Evolutionary conservation across 2,888 invertebrate genomes (phyloP).

Genomic region (Furcula furcula): DNA sequence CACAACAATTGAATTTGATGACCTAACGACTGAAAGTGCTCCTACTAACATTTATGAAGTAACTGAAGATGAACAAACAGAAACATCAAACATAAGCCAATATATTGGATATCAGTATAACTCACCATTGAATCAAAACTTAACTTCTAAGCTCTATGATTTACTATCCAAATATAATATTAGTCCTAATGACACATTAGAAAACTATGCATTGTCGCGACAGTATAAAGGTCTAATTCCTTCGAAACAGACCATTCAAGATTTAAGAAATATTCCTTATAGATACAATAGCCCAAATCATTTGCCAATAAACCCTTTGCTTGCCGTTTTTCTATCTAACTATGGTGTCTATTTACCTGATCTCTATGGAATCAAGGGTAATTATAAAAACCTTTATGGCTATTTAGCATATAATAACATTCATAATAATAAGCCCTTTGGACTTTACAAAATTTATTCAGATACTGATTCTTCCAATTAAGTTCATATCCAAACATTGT

Average conservation of each 20-base stretch:
- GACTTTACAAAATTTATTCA: constrained; percentile 79
- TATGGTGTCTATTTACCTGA: constrained; percentile 82
- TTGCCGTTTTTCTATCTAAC: constrained; percentile 83
- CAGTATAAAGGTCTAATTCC: constrained; percentile 27
- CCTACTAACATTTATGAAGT: constrained; percentile 37
- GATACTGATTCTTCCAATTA: constrained; percentile 48
- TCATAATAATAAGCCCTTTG: constrained; percentile 85
- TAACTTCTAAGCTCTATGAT: constrained; percentile 31
- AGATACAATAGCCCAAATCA: constrained; percentile 80
- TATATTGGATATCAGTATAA: constrained; percentile 25
- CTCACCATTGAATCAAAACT: constrained; percentile 22
- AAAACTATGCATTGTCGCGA: constrained; percentile 57
- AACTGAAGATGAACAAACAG: constrained; percentile 30
- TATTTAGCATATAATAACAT: constrained; percentile 84
- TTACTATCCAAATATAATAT: constrained; percentile 63
- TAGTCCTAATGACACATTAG: constrained; percentile 41
- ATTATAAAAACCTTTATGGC: constrained; percentile 80
- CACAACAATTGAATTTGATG: no score
- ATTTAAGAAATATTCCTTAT: constrained; percentile 30
- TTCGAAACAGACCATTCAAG: constrained; percentile 18
- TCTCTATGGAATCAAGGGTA: constrained; percentile 50
- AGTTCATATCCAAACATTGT: no score
- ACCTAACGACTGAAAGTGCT: background rate
- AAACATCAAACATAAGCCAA: constrained; percentile 11
- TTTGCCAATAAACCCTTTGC: constrained; percentile 80